Evolutionary conservation across 2,113 vertebrate genomes (phyloP).

Genomic region (Sapayoa aenigma): DNA sequence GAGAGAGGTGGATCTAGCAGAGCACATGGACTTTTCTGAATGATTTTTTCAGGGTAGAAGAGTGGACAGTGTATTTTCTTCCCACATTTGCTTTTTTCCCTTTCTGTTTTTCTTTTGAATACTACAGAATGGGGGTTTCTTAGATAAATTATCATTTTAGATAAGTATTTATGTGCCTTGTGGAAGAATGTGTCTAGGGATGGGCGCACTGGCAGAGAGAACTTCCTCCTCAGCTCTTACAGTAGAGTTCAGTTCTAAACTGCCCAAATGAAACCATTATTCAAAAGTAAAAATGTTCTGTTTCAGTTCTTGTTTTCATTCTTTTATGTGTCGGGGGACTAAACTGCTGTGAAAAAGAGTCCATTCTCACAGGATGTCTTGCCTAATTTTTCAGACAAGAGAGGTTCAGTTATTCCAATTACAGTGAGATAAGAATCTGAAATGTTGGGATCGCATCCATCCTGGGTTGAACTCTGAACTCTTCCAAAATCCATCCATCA

Average conservation of each 20-base stretch:
- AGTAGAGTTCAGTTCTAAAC: background rate
- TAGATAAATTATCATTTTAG: constrained; percentile 23
- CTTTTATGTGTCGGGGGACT: constrained; percentile 38
- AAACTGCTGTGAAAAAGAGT: constrained; percentile 47
- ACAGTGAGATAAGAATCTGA: constrained; percentile 57
- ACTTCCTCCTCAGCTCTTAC: constrained; percentile 13
- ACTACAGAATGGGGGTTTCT: background rate
- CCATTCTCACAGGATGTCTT: constrained; percentile 66
- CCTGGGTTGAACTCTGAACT: constrained; percentile 32
- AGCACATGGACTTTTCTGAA: background rate
- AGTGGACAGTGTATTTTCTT: background rate
- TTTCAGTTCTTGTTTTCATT: constrained; percentile 61
- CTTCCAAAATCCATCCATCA: constrained; percentile 46
- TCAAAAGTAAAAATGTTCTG: constrained; percentile 58
- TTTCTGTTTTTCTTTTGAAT: background rate
- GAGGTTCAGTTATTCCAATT: constrained; percentile 59
- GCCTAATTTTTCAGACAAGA: constrained; percentile 56
- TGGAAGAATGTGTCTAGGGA: constrained; percentile 44
- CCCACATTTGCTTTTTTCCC: background rate
- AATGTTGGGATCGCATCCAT: constrained; percentile 43
- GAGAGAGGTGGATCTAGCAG: background rate
- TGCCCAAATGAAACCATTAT: constrained; percentile 29
- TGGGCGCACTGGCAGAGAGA: constrained; percentile 38
- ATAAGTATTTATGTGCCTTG: background rate
- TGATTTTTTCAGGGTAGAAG: background rate